Evolutionary conservation across 2,888 invertebrate genomes (phyloP).

Genomic region (Tuberolachnus salignus): DNA sequence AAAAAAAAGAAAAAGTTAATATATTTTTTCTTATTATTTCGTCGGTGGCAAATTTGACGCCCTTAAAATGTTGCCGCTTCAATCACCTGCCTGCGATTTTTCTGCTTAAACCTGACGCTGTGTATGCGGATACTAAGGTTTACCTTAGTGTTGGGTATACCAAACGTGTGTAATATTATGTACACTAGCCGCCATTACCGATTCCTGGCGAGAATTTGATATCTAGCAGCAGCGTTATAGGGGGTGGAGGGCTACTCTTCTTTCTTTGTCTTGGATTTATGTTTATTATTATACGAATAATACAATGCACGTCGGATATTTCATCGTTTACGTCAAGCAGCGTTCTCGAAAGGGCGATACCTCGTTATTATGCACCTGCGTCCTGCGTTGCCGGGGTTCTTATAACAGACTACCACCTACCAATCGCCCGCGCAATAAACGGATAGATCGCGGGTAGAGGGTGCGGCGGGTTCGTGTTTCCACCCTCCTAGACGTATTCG

Average conservation of each 20-base stretch:
- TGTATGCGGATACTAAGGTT: too few relatives aligned
- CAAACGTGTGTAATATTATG: too few relatives aligned
- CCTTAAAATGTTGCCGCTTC: too few relatives aligned
- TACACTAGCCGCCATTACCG: not conserved
- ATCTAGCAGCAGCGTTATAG: not conserved
- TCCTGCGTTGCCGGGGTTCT: not conserved
- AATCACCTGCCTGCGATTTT: too few relatives aligned
- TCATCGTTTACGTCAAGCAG: not conserved
- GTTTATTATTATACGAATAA: not conserved
- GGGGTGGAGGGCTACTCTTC: too few relatives aligned
- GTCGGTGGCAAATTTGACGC: too few relatives aligned
- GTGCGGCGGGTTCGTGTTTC: not conserved
- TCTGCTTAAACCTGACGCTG: too few relatives aligned
- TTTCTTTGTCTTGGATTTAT: not conserved
- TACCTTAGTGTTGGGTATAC: too few relatives aligned
- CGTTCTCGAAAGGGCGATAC: not conserved
- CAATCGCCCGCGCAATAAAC: constrained; percentile 8
- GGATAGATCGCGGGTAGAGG: constrained; percentile 15
- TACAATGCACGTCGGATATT: not conserved
- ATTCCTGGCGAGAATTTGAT: not conserved
- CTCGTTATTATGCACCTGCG: constrained; percentile 9
- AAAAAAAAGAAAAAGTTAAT: too few relatives aligned
- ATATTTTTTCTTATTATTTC: too few relatives aligned
- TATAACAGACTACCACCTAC: constrained; percentile 10
- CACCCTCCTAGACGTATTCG: constrained; percentile 23